Percentiles rank a stretch among this genome's conserved stretches.
These are phyloP conservation scores for Mactra quadrangularis DNA, from an alignment of 1,140 invertebrate genomes.

Conservation along the genomic window DNA sequence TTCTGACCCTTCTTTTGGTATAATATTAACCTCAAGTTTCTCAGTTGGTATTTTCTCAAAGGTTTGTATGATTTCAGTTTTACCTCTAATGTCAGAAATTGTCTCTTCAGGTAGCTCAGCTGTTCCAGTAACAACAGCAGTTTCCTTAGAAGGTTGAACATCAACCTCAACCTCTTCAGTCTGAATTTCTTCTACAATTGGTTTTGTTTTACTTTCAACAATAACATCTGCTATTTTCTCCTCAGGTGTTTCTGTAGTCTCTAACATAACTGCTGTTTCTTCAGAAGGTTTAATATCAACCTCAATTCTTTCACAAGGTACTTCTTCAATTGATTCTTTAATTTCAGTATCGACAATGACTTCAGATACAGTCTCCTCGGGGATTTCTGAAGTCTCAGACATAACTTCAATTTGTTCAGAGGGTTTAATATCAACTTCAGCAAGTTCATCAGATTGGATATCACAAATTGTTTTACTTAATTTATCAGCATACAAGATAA, in stretches of 20 bases:
- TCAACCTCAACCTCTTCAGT: constrained; percentile 31
- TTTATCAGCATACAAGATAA: not conserved
- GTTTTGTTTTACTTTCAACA: constrained; percentile 26
- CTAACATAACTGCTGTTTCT: constrained; percentile 32
- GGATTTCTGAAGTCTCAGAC: constrained; percentile 44
- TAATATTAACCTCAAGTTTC: constrained; percentile 25
- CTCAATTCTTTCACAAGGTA: constrained; percentile 55
- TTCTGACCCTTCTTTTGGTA: constrained; percentile 34
- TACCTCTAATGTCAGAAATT: constrained; percentile 3
- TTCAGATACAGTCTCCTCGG: constrained; percentile 49
- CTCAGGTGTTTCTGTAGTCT: constrained; percentile 8
- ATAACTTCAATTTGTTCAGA: constrained; percentile 31
- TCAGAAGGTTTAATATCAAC: constrained; percentile 33
- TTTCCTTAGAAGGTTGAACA: no score
- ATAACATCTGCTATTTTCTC: constrained; percentile 24
- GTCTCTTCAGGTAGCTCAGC: no score
- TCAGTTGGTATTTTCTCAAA: constrained; percentile 41
- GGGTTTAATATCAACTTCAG: constrained; percentile 49
- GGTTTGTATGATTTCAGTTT: constrained; percentile 5
- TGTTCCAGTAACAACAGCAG: no score
- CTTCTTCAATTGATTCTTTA: constrained; percentile 21
- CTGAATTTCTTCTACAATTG: not conserved
- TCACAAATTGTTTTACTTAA: constrained; percentile 1
- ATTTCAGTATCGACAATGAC: constrained; percentile 45
- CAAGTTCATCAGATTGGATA: constrained; percentile 7